These are phyloP conservation scores for Xestia sexstrigata DNA, from an alignment of 2,888 invertebrate genomes.

Conservation along the genomic window DNA sequence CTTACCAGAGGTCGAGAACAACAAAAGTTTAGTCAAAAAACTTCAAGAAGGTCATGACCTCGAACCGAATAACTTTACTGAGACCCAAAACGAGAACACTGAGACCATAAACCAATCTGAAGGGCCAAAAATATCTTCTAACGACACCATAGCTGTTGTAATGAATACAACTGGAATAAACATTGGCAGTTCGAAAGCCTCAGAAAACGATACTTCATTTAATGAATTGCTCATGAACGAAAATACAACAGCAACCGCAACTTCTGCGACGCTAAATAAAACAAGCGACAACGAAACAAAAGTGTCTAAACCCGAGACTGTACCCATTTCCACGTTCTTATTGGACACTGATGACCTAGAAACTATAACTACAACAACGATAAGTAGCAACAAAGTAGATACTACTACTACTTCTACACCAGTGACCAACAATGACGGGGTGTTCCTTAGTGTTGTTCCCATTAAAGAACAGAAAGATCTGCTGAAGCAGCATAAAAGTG, in stretches of 20 bases:
- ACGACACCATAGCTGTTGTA: conserved; percentile 42
- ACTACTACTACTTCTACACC: conserved; percentile 51
- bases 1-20: conserved; percentile 92
- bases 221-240: conserved; percentile 70
- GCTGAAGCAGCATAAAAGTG: conserved; percentile 78
- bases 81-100: conserved; percentile 84
- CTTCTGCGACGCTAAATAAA: conserved; percentile 17
- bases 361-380: conserved; percentile 55
- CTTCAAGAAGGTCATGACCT: conserved; percentile 90
- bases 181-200: conserved; percentile 41
- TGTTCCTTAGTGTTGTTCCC: conserved; percentile 84
- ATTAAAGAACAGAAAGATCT: conserved; percentile 76
- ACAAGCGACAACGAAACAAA: background rate
- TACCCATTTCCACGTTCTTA: conserved; percentile 82
- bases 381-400: conserved; percentile 61
- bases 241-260: conserved; percentile 50
- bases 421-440: conserved; percentile 68
- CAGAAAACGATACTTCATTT: conserved; percentile 68
- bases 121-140: conserved; percentile 27
- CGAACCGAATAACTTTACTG: conserved; percentile 83
- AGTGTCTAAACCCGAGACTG: conserved; percentile 56
- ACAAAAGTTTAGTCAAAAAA: conserved; percentile 91
- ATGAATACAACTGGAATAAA: conserved; percentile 49
- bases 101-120: conserved; percentile 74
- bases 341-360: conserved; percentile 86